Conservation (phyloP, 2,888 invertebrate genomes). For the Leptopilina myrica region DNA sequence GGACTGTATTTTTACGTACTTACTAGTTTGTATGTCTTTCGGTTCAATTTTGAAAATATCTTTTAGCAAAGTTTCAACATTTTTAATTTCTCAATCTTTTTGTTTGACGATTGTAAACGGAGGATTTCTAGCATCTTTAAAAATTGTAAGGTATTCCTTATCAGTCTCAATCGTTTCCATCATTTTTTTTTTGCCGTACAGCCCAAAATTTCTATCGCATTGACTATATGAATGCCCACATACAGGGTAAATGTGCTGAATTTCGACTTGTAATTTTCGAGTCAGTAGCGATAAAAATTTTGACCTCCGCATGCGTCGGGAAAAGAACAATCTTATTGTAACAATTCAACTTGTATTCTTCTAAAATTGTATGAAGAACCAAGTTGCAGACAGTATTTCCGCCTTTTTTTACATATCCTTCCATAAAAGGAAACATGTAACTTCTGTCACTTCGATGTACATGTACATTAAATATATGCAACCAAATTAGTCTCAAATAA, state of each 20-base stretch:
- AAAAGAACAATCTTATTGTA: too few species aligned
- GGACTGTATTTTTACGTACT: background rate
- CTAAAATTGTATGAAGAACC: background rate
- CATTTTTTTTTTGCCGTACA: constrained; percentile 18
- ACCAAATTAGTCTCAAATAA: constrained; percentile 24
- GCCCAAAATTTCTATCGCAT: background rate
- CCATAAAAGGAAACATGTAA: constrained; percentile 37
- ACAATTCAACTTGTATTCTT: constrained; percentile 39
- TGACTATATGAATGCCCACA: background rate
- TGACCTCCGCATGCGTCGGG: too few species aligned
- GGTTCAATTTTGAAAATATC: background rate
- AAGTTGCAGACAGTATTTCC: constrained; percentile 17
- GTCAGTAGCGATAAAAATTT: constrained; percentile 7
- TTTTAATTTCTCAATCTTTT: background rate
- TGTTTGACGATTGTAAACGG: background rate
- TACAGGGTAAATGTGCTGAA: constrained; percentile 18
- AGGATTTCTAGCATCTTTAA: background rate
- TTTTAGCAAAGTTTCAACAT: background rate
- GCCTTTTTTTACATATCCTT: constrained; percentile 32
- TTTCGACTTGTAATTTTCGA: constrained; percentile 10
- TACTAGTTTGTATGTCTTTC: background rate
- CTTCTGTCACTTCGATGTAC: constrained; percentile 9
- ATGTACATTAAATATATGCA: constrained; percentile 34
- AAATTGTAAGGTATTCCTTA: background rate
- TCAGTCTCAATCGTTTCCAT: constrained; percentile 23